Evolutionary conservation across 2,113 vertebrate species (phyloP).

Genomic region (Xenopus laevis): DNA sequence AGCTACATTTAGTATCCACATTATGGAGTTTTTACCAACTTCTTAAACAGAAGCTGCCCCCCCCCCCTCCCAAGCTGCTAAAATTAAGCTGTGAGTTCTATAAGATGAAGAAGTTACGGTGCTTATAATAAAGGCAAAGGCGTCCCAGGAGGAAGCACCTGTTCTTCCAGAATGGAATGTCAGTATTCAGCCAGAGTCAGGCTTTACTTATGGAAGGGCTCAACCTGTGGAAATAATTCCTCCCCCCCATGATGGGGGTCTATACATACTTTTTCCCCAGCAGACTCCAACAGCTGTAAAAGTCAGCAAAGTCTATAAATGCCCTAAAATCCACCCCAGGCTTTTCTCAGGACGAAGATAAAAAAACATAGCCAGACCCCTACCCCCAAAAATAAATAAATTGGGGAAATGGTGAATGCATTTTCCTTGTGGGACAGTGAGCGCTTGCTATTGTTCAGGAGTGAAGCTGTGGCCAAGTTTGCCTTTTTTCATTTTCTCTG

Average conservation of each 20-base stretch:
- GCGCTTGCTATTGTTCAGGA: conserved; percentile 20
- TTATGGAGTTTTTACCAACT: too few relatives aligned
- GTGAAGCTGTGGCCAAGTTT: conserved; percentile 27
- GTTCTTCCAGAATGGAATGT: background rate
- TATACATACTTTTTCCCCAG: too few relatives aligned
- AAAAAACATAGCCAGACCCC: conserved; percentile 14
- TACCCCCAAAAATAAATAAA: background rate
- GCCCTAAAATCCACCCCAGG: too few relatives aligned
- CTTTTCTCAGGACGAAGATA: conserved; percentile 7
- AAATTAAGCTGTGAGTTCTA: too few relatives aligned
- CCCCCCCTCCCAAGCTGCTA: too few relatives aligned
- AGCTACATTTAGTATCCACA: too few relatives aligned
- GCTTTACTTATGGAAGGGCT: too few relatives aligned
- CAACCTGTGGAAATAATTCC: background rate
- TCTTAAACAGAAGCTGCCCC: too few relatives aligned
- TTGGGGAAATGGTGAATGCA: background rate
- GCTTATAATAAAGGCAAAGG: too few relatives aligned
- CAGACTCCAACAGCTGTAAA: conserved; percentile 5
- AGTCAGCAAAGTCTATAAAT: background rate
- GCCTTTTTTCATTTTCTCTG: too few relatives aligned
- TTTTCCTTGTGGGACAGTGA: conserved; percentile 21
- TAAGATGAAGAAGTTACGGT: too few relatives aligned
- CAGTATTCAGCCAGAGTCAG: too few relatives aligned
- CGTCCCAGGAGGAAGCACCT: conserved; percentile 33
- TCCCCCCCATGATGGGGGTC: background rate